Base-by-base conservation (phyloP, 2,797 vertebrate genomes). In the Esox lucius region DNA sequence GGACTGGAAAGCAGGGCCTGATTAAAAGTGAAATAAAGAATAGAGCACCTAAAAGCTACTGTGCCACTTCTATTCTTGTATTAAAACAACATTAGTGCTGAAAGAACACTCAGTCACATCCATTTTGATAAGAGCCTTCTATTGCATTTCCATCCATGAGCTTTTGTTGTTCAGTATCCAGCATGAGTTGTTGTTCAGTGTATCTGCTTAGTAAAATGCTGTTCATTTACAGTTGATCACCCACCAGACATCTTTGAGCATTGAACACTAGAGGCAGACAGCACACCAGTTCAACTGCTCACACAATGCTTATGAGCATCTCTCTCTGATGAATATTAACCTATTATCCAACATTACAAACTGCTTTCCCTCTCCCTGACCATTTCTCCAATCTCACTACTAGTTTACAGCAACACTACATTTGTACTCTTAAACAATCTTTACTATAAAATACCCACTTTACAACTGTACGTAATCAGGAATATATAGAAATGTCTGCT, bases 11-110 rank as follows among this genome's bases (percentile, higher is more conserved):
- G 86, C 84, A 78, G 82, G 80, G 68, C 31, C 85, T 86, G 87
- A 90, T 88, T 91, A 90, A 90, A 90, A 88, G 81, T 86, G 83
- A 87, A 87, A 83, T 86, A 90, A 79, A 81, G 75, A 78, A 71
- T 39, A 42, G 74, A 80, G 80, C 88, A 84, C 78, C 81, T 59
- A 67, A 81, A 83, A 80, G 80, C 75, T 74, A 66, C 71, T 78
- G 74, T 78, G 51, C 78, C 71, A 73, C 68, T 80, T 75, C 80
- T 76, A 83, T n/a, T 84, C 74, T 78, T 80, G 79, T 76, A 75
- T 86, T 76, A 78, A 82, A 87, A 80, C 80, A 78, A 86, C 75
- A 71, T 76, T 22, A 70, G 72, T 70, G 74, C 61, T 74, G 73
- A 81, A 76, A 81, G 81, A 82, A 75, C 70, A 81, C 76, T 64